Conservation (phyloP, 2,888 invertebrate species). For the Limnephilus lunatus region DNA sequence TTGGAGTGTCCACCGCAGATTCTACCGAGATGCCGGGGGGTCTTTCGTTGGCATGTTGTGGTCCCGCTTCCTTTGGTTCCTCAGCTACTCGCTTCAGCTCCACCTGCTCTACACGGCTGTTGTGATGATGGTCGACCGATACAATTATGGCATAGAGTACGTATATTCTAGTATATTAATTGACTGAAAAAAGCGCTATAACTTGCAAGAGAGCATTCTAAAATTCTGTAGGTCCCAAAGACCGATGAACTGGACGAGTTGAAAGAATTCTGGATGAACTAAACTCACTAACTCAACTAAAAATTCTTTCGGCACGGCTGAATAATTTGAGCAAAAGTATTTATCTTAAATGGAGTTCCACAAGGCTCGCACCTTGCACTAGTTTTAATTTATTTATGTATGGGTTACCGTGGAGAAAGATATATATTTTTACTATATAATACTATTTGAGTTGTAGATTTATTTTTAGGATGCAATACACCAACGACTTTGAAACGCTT, state of each 20-base stretch:
- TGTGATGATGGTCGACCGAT: constrained; percentile 50
- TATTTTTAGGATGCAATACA: background rate
- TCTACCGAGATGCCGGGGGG: constrained; percentile 59
- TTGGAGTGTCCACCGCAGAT: constrained; percentile 64
- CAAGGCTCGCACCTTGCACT: background rate
- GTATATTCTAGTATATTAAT: background rate
- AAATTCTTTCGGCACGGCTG: too few relatives aligned
- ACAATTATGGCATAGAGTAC: constrained; percentile 58
- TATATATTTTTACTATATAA: too few relatives aligned
- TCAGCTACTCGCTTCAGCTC: constrained; percentile 56
- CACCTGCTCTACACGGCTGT: constrained; percentile 55
- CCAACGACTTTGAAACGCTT: background rate
- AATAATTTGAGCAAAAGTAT: too few relatives aligned
- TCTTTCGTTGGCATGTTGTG: constrained; percentile 56
- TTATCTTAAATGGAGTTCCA: background rate
- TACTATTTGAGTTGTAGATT: background rate
- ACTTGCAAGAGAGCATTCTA: too few relatives aligned
- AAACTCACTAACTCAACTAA: background rate
- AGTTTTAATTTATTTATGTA: background rate
- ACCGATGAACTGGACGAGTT: too few relatives aligned
- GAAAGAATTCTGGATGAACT: background rate
- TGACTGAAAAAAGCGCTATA: too few relatives aligned
- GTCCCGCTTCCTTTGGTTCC: constrained; percentile 55
- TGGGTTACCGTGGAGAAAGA: background rate
- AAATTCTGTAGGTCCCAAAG: too few relatives aligned